Conservation (phyloP, 2,113 vertebrate species). For the Lasiurus borealis region DNA sequence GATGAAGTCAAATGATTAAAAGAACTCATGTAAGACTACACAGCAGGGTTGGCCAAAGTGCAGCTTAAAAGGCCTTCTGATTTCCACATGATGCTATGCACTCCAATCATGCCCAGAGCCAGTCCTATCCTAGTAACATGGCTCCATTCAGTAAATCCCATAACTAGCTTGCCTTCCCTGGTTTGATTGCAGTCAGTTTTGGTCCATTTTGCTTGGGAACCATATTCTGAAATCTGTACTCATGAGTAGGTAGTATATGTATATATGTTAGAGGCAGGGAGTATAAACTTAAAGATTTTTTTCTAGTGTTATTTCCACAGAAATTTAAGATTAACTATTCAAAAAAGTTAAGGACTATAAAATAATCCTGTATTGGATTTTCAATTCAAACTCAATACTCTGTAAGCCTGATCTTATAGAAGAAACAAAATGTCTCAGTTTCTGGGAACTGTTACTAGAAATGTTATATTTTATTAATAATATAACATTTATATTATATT, state of each 20-base stretch:
- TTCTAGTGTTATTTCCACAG: not conserved
- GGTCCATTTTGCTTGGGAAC: not conserved
- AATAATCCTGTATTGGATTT: constrained; percentile 16
- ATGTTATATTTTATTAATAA: constrained; percentile 25
- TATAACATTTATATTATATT: too few species aligned
- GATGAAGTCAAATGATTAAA: not conserved
- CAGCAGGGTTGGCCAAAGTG: not conserved
- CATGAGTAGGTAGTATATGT: not conserved
- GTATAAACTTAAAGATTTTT: not conserved
- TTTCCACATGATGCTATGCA: not conserved
- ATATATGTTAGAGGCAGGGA: not conserved
- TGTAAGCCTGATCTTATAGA: not conserved
- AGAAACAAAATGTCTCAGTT: not conserved
- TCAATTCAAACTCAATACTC: not conserved
- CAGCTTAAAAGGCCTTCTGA: not conserved
- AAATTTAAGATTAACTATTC: not conserved
- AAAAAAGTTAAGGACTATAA: not conserved
- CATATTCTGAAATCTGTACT: not conserved
- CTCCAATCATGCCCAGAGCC: not conserved
- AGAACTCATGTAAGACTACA: not conserved
- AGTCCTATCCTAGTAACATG: not conserved
- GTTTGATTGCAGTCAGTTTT: not conserved
- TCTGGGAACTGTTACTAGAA: not conserved
- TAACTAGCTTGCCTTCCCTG: not conserved
- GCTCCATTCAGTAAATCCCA: not conserved